These are phyloP conservation scores for Hestina assimilis DNA, from an alignment of 1,140 invertebrate genomes.

Conservation along the genomic window DNA sequence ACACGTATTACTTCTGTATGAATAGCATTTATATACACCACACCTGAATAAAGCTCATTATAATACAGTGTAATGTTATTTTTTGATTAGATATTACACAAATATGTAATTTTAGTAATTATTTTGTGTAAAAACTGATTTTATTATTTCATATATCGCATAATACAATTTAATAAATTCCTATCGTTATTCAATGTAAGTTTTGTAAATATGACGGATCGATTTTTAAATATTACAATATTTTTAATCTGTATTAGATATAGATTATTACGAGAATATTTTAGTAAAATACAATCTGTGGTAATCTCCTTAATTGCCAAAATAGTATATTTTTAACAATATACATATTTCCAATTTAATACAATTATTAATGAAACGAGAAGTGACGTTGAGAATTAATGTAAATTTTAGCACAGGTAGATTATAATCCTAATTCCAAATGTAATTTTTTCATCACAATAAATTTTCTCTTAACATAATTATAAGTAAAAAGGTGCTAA, in stretches of 20 bases:
- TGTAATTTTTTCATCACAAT: no score
- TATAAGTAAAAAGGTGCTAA: slow-evolving; percentile 22
- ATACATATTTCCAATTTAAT: slow-evolving; percentile 18
- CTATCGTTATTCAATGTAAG: slow-evolving; percentile 12
- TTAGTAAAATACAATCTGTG: slow-evolving; percentile 47
- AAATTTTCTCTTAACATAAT: slow-evolving; percentile 11
- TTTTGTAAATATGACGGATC: slow-evolving; percentile 17
- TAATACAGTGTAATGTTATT: slow-evolving; percentile 41
- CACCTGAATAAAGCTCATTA: slow-evolving; percentile 76
- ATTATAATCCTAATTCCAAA: no score
- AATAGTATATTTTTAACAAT: slow-evolving; percentile 47
- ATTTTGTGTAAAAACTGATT: slow-evolving; percentile 26
- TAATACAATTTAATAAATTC: slow-evolving; percentile 26
- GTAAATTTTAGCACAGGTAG: no score
- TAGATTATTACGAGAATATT: slow-evolving; percentile 25
- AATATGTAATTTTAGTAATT: slow-evolving; percentile 25
- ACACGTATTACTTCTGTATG: slow-evolving; percentile 34
- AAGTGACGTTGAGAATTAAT: slow-evolving; percentile 5
- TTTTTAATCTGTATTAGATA: slow-evolving; percentile 23
- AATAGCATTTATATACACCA: slow-evolving; percentile 72
- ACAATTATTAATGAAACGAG: slow-evolving; percentile 1
- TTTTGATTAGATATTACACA: slow-evolving; percentile 10
- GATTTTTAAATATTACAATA: slow-evolving; percentile 10
- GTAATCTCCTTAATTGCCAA: slow-evolving; percentile 77
- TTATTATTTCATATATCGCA: slow-evolving; percentile 27